Evolutionary conservation across 2,113 vertebrate genomes (phyloP), one percentile per base, ranked within the genome.

Genomic region (Budorcas taxicolor): DNA sequence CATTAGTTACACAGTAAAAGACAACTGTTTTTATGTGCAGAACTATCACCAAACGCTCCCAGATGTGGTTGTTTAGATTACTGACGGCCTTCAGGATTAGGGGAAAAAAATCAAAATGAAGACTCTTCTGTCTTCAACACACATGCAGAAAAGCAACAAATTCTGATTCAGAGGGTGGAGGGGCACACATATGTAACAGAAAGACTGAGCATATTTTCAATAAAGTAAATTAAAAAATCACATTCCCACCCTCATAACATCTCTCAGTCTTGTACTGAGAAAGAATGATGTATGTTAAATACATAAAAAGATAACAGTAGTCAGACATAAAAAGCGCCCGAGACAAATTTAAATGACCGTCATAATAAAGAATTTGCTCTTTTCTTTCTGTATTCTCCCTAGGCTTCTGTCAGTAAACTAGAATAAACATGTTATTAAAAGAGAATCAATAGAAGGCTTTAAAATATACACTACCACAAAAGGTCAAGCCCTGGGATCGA

Each of bases 401-500:
- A 97, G 96, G 97, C 96, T 97, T 95, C 88, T 94, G 85, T 97
- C 98, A 97, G 98, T 97, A 98, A 98, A 98, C 94, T 98, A 98
- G 97, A 99, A 99, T 98, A 99, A 99, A 98, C 98, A 99, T 98
- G 98, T 98, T 98, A 98, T 99, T 98, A 99, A 99, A 98, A 58
- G 60, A 97, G 94, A 98, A 99, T 99, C 99, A 98, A 99, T 99
- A 98, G 93, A 94, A 97, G 98, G 97, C 98, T 98, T 98, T 98
- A 98, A 98, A 99, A 98, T 96, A 98, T 94, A 98, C 98, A 98
- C 97, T 96, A 97, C 98, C 98, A 98, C 95, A 94, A 97, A 98
- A 99, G 98, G 98, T 99, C 98, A 98, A 97, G 98, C 92, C 98
- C 98, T 53, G 11, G 87, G 96, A 99, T 99, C 52, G 99, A 99